Conservation (phyloP, 92 coral and sea anemone genomes). For the Palythoa heliodiscus region DNA sequence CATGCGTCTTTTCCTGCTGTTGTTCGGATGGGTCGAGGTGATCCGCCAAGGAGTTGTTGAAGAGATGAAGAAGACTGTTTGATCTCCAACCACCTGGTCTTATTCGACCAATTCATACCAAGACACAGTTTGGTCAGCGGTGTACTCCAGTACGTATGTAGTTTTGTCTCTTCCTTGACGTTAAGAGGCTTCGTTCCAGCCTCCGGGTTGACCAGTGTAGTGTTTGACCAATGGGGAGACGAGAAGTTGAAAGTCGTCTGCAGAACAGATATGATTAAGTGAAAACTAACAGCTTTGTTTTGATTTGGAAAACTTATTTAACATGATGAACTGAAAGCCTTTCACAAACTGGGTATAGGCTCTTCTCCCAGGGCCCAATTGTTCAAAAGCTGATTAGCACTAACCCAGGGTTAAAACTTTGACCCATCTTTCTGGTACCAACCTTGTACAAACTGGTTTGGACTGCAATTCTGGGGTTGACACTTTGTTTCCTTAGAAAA, state of each 20-base stretch:
- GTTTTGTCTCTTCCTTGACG: neutral
- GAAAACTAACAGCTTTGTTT: no score
- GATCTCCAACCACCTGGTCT: slow-evolving; percentile 5
- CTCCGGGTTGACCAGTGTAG: neutral
- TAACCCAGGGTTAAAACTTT: no score
- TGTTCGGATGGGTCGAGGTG: neutral
- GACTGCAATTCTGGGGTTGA: no score
- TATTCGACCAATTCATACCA: neutral
- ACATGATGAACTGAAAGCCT: no score
- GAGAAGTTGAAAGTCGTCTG: neutral
- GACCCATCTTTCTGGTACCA: no score
- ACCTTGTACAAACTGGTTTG: no score
- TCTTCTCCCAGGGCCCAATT: no score
- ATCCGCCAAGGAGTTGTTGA: neutral
- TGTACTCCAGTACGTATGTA: slow-evolving; percentile 36
- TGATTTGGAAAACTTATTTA: no score
- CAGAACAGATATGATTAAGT: neutral
- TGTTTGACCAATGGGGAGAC: slow-evolving; percentile 24
- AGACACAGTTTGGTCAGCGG: slow-evolving; percentile 31
- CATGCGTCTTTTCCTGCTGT: neutral
- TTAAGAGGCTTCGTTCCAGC: neutral
- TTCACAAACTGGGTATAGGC: no score
- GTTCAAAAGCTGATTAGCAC: no score
- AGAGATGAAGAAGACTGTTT: slow-evolving; percentile 22
- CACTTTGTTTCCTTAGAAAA: no score